A percentile compares a stretch with the other conserved stretches of the same genome.
Conservation (phyloP, 2,888 invertebrate species). For the Tetramorium bicarinatum region DNA sequence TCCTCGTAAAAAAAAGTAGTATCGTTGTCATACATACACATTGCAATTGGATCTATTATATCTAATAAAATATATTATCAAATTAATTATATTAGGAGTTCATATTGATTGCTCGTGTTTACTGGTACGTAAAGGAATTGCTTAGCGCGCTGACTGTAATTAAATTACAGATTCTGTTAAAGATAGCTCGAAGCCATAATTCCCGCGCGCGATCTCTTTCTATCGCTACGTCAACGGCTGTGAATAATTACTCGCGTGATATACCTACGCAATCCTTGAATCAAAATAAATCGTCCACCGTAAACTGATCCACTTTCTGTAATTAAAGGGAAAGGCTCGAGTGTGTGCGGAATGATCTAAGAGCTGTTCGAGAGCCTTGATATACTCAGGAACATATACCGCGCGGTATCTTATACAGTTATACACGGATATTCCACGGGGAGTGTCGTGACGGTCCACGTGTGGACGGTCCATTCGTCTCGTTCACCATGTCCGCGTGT, state of each 20-base stretch:
- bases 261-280: conserved; percentile 34
- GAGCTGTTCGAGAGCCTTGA: conserved; percentile 21
- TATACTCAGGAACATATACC: neutral
- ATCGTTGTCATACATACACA: neutral
- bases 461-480: conserved; percentile 42
- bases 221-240: neutral
- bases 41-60: neutral
- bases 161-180: neutral
- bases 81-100: neutral
- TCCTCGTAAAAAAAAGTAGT: neutral
- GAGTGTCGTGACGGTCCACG: conserved; percentile 38
- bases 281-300: conserved; percentile 51
- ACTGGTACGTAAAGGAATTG: neutral
- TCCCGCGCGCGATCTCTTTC: conserved; percentile 8
- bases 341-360: conserved; percentile 41
- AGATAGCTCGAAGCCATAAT: neutral
- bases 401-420: conserved; percentile 29
- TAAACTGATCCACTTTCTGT: conserved; percentile 49
- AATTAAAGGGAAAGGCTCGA: conserved; percentile 47
- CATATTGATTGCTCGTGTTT: neutral
- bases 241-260: conserved; percentile 50
- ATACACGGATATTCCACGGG: neutral
- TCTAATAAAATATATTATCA: neutral
- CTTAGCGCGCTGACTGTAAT: neutral
- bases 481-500: neutral